A percentile compares a stretch with the other conserved stretches of the same genome.
These are phyloP conservation scores for Tricholauxania praeusta DNA, from an alignment of 2,888 invertebrate species.

Conservation along the genomic window DNA sequence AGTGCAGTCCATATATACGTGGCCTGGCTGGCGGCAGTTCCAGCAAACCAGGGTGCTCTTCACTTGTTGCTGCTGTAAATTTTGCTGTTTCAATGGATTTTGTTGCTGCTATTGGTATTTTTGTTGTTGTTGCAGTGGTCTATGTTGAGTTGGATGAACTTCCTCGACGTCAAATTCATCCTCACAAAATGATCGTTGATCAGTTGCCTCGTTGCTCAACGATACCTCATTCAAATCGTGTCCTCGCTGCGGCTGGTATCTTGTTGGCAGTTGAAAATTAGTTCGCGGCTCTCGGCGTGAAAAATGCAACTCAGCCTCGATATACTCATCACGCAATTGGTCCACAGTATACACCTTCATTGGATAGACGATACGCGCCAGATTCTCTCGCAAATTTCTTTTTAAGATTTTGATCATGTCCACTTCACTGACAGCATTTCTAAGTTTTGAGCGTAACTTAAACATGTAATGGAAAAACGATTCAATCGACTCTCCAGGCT, in stretches of 20 bases:
- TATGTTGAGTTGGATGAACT: background rate
- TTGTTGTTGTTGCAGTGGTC: background rate
- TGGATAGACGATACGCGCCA: no score
- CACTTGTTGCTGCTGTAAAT: no score
- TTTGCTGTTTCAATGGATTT: no score
- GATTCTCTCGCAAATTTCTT: conserved; percentile 17
- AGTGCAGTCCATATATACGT: no score
- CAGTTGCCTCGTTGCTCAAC: no score
- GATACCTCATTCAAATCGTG: background rate
- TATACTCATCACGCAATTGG: conserved; percentile 4
- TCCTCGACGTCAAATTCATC: background rate
- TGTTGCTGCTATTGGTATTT: conserved; percentile 12
- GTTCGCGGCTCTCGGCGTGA: background rate
- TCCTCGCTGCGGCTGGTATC: background rate
- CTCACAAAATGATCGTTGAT: no score
- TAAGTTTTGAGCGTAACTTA: background rate
- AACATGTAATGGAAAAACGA: conserved; percentile 11
- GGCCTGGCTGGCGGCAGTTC: no score
- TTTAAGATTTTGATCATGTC: conserved; percentile 20
- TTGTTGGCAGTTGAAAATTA: background rate
- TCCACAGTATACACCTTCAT: no score
- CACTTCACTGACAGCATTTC: background rate
- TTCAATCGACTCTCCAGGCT: conserved; percentile 15
- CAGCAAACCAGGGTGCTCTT: no score
- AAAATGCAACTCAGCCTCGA: conserved; percentile 5